These are phyloP conservation scores for Phycodurus eques DNA, from an alignment of 2,113 vertebrate genomes.

Conservation along the genomic window DNA sequence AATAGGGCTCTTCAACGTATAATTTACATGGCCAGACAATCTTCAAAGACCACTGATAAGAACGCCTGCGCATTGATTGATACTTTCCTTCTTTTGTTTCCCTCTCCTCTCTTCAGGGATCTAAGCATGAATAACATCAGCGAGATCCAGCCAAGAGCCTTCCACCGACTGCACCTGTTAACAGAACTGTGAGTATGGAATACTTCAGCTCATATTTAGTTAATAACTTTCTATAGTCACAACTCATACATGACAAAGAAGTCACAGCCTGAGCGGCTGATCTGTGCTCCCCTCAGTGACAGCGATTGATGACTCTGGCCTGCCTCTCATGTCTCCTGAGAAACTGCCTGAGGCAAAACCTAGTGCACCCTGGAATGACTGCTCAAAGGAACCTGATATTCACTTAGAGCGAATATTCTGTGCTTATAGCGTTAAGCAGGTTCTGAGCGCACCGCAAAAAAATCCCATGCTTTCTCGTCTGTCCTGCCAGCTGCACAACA, in stretches of 20 bases:
- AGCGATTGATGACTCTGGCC: constrained; percentile 58
- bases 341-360: constrained; percentile 54
- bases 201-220: constrained; percentile 27
- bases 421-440: constrained; percentile 46
- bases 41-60: constrained; percentile 27
- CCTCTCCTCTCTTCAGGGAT: constrained; percentile 73
- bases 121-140: constrained; percentile 98
- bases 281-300: constrained; percentile 26
- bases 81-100: constrained; percentile 30
- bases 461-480: constrained; percentile 32
- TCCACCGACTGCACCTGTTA: constrained; percentile 85
- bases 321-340: constrained; percentile 56
- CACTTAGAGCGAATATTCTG: constrained; percentile 53
- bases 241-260: constrained; percentile 44
- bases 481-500: constrained; percentile 43
- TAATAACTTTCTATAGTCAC: constrained; percentile 30
- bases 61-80: constrained; percentile 20
- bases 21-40: constrained; percentile 18
- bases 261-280: constrained; percentile 25
- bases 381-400: constrained; percentile 54
- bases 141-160: constrained; percentile 77
- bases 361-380: constrained; percentile 35
- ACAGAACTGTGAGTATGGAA: constrained; percentile 89
- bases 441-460: constrained; percentile 42
- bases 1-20: constrained; percentile 33